These are phyloP conservation scores for Papilio dardanus DNA, from an alignment of 1,140 invertebrate species.

Conservation along the genomic window DNA sequence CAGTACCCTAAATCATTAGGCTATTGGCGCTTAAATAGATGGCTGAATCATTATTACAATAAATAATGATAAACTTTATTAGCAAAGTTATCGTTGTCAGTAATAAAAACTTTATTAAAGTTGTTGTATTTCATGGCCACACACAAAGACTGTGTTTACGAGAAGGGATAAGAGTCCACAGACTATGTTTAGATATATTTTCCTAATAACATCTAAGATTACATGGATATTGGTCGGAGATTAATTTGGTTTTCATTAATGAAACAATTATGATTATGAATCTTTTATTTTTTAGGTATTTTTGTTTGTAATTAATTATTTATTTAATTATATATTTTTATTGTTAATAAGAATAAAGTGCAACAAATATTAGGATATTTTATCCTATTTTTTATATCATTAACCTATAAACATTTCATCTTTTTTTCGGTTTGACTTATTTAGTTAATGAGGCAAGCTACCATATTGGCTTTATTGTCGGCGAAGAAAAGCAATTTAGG, in stretches of 20 bases:
- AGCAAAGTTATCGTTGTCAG: too few species aligned
- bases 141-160: conserved; percentile 12
- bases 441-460: neutral
- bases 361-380: too few species aligned
- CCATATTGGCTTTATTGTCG: conserved; percentile 18
- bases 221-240: neutral
- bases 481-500: conserved; percentile 10
- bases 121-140: conserved; percentile 1
- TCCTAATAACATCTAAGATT: conserved; percentile 12
- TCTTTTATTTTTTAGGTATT: too few species aligned
- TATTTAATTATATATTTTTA: too few species aligned
- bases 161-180: neutral
- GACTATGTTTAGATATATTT: neutral
- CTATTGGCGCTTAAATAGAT: too few species aligned
- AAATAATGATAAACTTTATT: too few species aligned
- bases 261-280: neutral
- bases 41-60: too few species aligned
- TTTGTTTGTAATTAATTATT: too few species aligned
- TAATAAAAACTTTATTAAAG: neutral
- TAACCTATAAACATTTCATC: neutral
- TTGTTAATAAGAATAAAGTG: neutral
- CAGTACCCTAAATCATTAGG: too few species aligned
- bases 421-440: conserved; percentile 1
- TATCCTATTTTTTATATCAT: neutral
- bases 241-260: conserved; percentile 3